phyloP scores from a whole-genome alignment of 30 jellyfish, hydroid and myxozoan species.

The Chironex yamaguchii region DNA sequence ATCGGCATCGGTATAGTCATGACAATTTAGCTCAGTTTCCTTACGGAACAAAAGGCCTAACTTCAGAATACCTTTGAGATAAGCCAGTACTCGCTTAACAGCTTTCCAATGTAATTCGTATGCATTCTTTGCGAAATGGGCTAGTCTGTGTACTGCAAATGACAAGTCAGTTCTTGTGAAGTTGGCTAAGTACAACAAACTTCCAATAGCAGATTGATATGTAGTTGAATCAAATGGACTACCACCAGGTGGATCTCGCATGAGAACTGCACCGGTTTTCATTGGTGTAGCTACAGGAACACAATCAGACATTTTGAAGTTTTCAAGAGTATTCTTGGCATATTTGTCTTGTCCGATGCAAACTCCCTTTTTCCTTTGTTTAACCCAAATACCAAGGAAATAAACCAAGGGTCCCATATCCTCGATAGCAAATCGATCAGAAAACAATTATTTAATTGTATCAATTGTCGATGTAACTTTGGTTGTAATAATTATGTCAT shows the following conservation, averaged over 20 bases:
- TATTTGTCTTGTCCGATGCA: too few relatives aligned
- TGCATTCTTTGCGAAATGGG: conserved; percentile 6
- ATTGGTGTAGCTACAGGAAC: conserved; percentile 23
- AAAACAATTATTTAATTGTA: too few relatives aligned
- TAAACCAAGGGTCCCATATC: too few relatives aligned
- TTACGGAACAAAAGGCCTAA: too few relatives aligned
- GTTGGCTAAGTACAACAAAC: conserved; percentile 21
- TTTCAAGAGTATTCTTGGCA: too few relatives aligned
- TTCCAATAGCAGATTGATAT: conserved; percentile 18
- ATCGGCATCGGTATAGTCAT: conserved; percentile 36
- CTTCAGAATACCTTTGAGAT: conserved; percentile 17
- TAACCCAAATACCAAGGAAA: too few relatives aligned
- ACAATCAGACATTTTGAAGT: conserved; percentile 21
- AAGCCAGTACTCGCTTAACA: conserved; percentile 28
- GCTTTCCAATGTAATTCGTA: conserved; percentile 1
- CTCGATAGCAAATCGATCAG: too few relatives aligned
- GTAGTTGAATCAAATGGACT: too few relatives aligned
- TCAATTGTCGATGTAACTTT: too few relatives aligned
- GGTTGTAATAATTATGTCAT: too few relatives aligned
- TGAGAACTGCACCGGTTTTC: neutral
- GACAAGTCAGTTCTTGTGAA: conserved; percentile 44
- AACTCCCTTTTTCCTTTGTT: too few relatives aligned
- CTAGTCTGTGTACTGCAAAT: neutral
- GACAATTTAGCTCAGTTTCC: neutral
- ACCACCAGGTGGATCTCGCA: neutral